A percentile compares a stretch with the other conserved stretches of the same genome.
These are phyloP conservation scores for Glossophaga mutica DNA, from an alignment of 2,797 vertebrate genomes.

Conservation along the genomic window DNA sequence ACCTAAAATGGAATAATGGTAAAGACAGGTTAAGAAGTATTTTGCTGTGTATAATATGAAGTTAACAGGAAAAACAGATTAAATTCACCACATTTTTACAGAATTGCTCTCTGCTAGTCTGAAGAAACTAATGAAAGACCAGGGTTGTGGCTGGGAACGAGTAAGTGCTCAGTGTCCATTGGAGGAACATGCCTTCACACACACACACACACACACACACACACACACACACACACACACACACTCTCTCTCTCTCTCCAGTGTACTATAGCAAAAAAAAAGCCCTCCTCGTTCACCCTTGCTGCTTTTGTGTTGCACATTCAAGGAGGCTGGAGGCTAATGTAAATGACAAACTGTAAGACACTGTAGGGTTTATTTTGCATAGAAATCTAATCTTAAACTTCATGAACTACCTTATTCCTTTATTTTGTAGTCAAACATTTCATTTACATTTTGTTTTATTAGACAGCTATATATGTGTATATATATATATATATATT, in stretches of 20 bases:
- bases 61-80: not conserved
- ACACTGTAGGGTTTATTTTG: not conserved
- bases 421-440: not conserved
- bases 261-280: not conserved
- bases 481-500: too few relatives aligned
- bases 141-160: not conserved
- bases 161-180: not conserved
- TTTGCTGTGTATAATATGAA: not conserved
- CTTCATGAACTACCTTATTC: not conserved
- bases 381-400: not conserved
- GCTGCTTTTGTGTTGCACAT: not conserved
- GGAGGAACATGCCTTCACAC: not conserved
- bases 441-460: slow-evolving; percentile 5
- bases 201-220: not conserved
- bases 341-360: not conserved
- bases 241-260: too few relatives aligned
- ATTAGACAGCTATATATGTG: not conserved
- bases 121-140: not conserved
- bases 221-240: not conserved
- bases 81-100: not conserved
- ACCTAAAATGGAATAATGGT: not conserved
- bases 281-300: not conserved
- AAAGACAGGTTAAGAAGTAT: not conserved
- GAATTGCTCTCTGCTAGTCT: not conserved
- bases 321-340: not conserved